phyloP scores from a whole-genome alignment of 1,140 invertebrate species.

The Drosophila lacertosa region DNA sequence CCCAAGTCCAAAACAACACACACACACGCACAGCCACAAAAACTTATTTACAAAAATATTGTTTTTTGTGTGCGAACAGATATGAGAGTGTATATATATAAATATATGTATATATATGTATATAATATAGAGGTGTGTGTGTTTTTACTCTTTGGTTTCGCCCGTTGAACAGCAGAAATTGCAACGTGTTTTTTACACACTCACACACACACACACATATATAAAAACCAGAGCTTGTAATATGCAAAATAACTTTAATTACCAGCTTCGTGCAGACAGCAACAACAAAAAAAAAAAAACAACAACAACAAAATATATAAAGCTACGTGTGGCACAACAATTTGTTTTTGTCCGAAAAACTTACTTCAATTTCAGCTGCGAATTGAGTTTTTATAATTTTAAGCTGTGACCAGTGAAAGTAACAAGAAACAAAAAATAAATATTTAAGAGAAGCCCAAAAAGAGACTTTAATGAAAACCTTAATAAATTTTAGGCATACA shows the following conservation, averaged over 20 bases:
- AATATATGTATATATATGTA: background rate
- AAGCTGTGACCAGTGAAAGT: background rate
- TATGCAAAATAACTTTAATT: conserved; percentile 71
- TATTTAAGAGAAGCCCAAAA: no score
- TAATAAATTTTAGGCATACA: no score
- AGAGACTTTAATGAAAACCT: no score
- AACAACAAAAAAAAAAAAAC: conserved; percentile 21
- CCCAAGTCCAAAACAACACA: conserved; percentile 4
- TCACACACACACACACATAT: conserved; percentile 6
- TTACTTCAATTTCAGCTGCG: conserved; percentile 12
- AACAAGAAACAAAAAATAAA: background rate
- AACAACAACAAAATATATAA: conserved; percentile 5
- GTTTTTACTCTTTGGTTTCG: background rate
- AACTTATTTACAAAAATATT: conserved; percentile 10
- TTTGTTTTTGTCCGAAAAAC: conserved; percentile 28
- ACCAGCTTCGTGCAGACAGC: conserved; percentile 40
- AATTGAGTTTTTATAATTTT: background rate
- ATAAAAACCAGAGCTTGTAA: conserved; percentile 48
- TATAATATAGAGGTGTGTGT: background rate
- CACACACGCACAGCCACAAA: conserved; percentile 3
- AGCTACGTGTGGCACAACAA: conserved; percentile 9
- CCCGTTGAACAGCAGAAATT: conserved; percentile 37
- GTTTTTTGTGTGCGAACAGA: background rate
- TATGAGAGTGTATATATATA: background rate
- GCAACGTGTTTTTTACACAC: conserved; percentile 49